A percentile compares a stretch with the other conserved stretches of the same genome.
Evolutionary conservation across 2,797 vertebrate species (phyloP).

Genomic region (Hybognathus amarus): DNA sequence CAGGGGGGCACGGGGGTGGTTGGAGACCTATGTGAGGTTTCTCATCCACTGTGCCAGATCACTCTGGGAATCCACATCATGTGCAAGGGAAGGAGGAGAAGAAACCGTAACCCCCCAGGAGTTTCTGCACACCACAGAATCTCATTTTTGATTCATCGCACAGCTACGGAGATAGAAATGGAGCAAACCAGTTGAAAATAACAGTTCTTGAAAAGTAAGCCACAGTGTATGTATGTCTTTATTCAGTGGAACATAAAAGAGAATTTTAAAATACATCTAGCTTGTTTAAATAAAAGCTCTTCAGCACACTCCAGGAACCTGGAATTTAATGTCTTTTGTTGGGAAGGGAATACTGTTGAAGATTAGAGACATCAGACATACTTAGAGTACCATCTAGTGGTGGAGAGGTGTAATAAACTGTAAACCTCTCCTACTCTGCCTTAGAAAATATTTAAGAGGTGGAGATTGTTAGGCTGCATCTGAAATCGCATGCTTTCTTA

Average conservation of each 20-base stretch:
- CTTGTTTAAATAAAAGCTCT: neutral
- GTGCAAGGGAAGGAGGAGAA: constrained; percentile 39
- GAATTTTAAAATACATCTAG: neutral
- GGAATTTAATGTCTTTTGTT: neutral
- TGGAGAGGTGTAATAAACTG: neutral
- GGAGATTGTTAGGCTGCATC: too few relatives aligned
- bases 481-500: too few relatives aligned
- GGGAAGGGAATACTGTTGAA: neutral
- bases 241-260: neutral
- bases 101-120: constrained; percentile 31
- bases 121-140: constrained; percentile 31
- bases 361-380: neutral
- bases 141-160: constrained; percentile 34
- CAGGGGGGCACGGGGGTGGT: constrained; percentile 39
- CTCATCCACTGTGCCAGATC: constrained; percentile 45
- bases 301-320: neutral
- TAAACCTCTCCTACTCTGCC: neutral
- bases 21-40: constrained; percentile 35
- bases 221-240: neutral
- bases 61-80: constrained; percentile 41
- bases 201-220: constrained; percentile 13
- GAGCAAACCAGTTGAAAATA: constrained; percentile 7
- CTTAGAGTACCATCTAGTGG: constrained; percentile 48
- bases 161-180: neutral
- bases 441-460: neutral